Evolutionary conservation across 2,113 vertebrate genomes (phyloP), one percentile per base, ranked within the genome.

Genomic region (Epinephelus fuscoguttatus): DNA sequence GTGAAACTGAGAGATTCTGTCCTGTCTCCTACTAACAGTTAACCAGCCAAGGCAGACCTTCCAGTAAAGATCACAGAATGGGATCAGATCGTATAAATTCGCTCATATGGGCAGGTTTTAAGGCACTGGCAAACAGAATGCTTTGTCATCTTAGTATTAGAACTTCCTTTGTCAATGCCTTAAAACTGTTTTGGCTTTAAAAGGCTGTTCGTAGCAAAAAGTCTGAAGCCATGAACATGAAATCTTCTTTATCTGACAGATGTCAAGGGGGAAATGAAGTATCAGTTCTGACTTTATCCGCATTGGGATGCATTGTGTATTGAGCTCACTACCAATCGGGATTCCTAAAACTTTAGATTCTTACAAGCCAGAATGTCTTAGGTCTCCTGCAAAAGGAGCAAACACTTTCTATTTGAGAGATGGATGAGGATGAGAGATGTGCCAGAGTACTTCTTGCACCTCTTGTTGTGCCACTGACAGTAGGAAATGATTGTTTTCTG

Each of bases 281-380:
- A 55, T 1, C 17, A 9, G 3, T 64, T 19, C 27, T 75, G 7
- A 10, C 52, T 63, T 61, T 37, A 11, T 52, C 19, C 12, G 21
- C 12, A 45, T 23, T 17, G 4, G 13, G 15, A 27, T 49, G 42
- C 1, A 15, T 49, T 55, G 61, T 37, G 50, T 18, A 60, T 49
- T 4, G 6, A 12, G 53, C 14, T 23, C 53, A 17, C 33, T 18
- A 11, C 30, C 9, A 6, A 42, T 23, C 4, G 53, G 53, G 14
- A 57, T 40, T 42, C n/a, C 53, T 15, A 37, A 18, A 8, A 18
- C n/a, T 57, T 27, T 2, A 53, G 47, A 70, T 55, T 71, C n/a
- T 71, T 17, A 55, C 21, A 70, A 70, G 66, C 66, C 18, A n/a
- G 49, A 52, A 53, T 70, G 4, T 70, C 25, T 68, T 60, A 50